Base-by-base conservation (phyloP, 2,797 vertebrate species). In the Cyprinella venusta region DNA sequence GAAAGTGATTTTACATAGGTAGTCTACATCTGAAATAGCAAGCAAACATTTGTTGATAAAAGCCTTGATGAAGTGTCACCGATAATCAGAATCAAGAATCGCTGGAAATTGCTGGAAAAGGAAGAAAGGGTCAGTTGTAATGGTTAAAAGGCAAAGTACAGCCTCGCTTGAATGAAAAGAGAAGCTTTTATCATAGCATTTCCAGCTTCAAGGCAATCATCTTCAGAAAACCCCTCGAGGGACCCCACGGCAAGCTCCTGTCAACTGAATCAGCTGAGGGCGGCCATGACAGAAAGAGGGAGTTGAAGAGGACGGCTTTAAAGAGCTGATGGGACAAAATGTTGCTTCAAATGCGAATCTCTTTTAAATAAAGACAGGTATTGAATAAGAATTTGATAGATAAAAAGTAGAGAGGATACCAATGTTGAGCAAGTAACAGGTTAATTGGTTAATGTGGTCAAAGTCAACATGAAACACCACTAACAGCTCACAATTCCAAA, bases 161-260 rank as follows among this genome's bases (percentile, higher is more conserved):
- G 52, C 54, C 64, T 79, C 56, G 72, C 50, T 19, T 56, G 16
- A 50, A 50, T 74, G 18, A 82, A 67, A 24, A 84, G 80, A 80
- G 50, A 71, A 10, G 63, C 48, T 79, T 85, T 87, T 81, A 83
- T 83, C 80, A 59, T 77, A 76, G 76, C 79, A 70, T 86, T 86
- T 88, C 84, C 79, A 80, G 81, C 70, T 78, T 70, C 18, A 76
- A 63, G 85, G 75, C 76, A 84, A 86, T 86, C 79, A 82, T 81
- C 80, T 82, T 75, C 45, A 85, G 76, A 82, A 54, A 38, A 72
- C 67, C 80, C 76, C 85, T 64, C 40, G 61, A 40, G 81, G 50
- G 78, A 78, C 75, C 79, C 71, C n/a, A 61, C 52, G 21, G 69
- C 50, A 33, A 85, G 56, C 76, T 83, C 61, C 81, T 81, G 85